Percentiles rank a stretch among this genome's conserved stretches.
phyloP scores from a whole-genome alignment of 2,888 invertebrate genomes.

The Andrena bicolor region DNA sequence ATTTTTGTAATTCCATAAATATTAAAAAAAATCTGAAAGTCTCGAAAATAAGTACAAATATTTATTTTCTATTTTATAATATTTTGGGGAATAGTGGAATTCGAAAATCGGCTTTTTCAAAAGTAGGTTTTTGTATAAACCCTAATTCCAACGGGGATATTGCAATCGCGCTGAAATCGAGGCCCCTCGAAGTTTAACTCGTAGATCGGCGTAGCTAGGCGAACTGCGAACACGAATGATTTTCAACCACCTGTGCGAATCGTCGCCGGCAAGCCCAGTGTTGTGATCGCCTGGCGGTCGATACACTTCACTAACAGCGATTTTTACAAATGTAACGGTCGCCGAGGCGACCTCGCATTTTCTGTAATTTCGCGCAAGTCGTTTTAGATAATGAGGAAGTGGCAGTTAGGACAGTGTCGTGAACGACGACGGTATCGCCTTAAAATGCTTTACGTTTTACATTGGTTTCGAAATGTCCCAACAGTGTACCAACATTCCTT shows the following conservation, averaged over 20 bases:
- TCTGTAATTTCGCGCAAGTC: not conserved
- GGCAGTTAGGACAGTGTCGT: not conserved
- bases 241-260: slow-evolving; percentile 25
- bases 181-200: not conserved
- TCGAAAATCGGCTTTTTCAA: too few relatives aligned
- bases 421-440: not conserved
- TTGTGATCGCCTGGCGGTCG: not conserved
- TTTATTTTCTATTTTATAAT: too few relatives aligned
- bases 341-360: not conserved
- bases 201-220: not conserved
- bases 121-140: too few relatives aligned
- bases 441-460: not conserved
- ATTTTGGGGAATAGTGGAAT: too few relatives aligned
- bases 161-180: not conserved
- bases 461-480: not conserved
- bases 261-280: not conserved
- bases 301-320: not conserved
- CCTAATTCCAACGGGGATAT: too few relatives aligned
- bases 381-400: not conserved
- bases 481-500: not conserved
- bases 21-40: too few relatives aligned
- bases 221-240: not conserved
- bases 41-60: too few relatives aligned
- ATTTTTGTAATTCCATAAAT: too few relatives aligned
- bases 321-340: not conserved